phyloP scores from a whole-genome alignment of 1,140 invertebrate genomes.

The Tetramorium simillimum region DNA sequence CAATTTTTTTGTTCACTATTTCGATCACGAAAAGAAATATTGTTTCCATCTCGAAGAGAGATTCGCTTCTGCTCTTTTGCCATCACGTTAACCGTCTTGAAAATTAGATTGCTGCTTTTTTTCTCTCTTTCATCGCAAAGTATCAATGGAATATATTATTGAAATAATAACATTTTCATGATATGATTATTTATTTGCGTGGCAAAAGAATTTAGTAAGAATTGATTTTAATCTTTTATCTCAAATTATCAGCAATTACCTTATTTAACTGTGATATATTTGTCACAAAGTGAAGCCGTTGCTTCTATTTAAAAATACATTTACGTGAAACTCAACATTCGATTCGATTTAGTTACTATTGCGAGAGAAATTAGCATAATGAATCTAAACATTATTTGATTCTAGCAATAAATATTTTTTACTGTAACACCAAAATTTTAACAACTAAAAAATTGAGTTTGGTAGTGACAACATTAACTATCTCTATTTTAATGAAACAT shows the following conservation, averaged over 20 bases:
- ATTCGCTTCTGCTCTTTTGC: constrained; percentile 30
- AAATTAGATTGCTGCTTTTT: constrained; percentile 28
- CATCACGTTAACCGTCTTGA: constrained; percentile 16
- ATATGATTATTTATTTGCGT: not conserved
- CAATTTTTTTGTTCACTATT: constrained; percentile 82
- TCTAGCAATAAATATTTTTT: too few relatives aligned
- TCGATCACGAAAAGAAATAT: constrained; percentile 54
- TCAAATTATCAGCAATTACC: not conserved
- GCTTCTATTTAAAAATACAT: not conserved
- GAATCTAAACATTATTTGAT: too few relatives aligned
- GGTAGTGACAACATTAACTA: too few relatives aligned
- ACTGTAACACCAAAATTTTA: too few relatives aligned
- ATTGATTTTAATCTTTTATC: not conserved
- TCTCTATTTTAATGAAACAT: too few relatives aligned
- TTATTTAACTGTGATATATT: not conserved
- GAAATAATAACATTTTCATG: not conserved
- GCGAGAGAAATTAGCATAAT: too few relatives aligned
- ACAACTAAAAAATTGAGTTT: too few relatives aligned
- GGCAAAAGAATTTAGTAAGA: not conserved
- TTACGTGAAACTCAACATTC: too few relatives aligned
- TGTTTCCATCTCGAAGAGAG: constrained; percentile 29
- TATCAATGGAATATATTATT: not conserved
- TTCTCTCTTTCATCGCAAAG: not conserved
- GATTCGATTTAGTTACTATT: too few relatives aligned
- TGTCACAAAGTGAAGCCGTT: not conserved